Evolutionary conservation across 2,797 vertebrate species (phyloP), one percentile per base, ranked within the genome.

Genomic region (Threskiornis aethiopicus): DNA sequence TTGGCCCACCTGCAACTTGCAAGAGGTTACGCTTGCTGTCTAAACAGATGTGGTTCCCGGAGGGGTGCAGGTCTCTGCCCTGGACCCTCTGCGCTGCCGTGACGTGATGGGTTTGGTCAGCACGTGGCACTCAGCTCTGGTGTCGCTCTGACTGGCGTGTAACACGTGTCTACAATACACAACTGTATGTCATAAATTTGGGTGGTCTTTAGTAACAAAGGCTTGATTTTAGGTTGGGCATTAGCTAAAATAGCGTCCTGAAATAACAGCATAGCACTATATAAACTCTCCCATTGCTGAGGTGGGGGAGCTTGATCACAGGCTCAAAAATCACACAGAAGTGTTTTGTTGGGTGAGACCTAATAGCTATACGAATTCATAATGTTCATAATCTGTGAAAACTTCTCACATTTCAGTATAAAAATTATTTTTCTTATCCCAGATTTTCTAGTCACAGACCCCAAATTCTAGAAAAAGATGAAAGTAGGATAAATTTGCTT

Each of bases 41-140:
- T 9, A 10, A 35, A 31, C 4, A 8, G n/a, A 33, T 26, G 41
- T 5, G 26, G 16, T n/a, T 59, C 20, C 33, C 22, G 64, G 33
- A 51, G 25, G 33, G 29, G 15, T 35, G 37, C 11, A 13, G 16
- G 19, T 51, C 13, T 61, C 29, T 78, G 19, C 29, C 6, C 8
- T 33, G 28, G 19, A 44, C 4, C 7, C 24, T 46, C 33, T n/a
- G 24, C 5, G 6, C 41, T 80, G 16, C 41, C 29, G 1, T 8
- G 22, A 7, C 49, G 18, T 18, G 19, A 16, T 59, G 49, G 25
- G 17, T 42, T 35, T 71, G 70, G 21, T 64, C 46, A 49, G 18
- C 33, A 24, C 1, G 2, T 24, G 46, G 16, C 13, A 13, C 37
- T 49, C 13, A 1, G 24, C 49, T 42, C 24, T 1, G 0, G 10